Evolutionary conservation across 2,888 invertebrate genomes (phyloP).

Genomic region (Ichneumon xanthorius): DNA sequence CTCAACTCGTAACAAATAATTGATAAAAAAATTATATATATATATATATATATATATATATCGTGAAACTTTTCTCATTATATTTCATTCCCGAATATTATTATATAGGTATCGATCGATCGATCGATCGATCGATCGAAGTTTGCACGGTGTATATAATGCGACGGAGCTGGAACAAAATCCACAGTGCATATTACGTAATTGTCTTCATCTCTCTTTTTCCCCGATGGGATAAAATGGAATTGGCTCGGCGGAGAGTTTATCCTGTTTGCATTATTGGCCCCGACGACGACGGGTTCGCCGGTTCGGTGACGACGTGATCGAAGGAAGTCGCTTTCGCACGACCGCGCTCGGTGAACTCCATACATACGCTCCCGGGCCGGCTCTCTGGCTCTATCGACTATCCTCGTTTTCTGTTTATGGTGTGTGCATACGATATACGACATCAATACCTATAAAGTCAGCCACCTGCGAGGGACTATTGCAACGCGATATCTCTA

Average conservation of each 20-base stretch:
- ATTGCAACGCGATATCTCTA: slow-evolving; percentile 55
- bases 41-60: slow-evolving; percentile 26
- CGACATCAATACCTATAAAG: slow-evolving; percentile 62
- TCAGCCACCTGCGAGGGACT: slow-evolving; percentile 66
- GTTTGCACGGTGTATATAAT: slow-evolving; percentile 13
- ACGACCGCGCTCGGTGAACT: slow-evolving; percentile 75
- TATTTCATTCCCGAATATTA: slow-evolving; percentile 52
- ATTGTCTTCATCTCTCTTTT: slow-evolving; percentile 64
- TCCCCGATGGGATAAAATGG: slow-evolving; percentile 56
- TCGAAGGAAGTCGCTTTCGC: slow-evolving; percentile 81
- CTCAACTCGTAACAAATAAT: slow-evolving; percentile 32
- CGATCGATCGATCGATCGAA: slow-evolving; percentile 46
- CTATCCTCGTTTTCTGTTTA: slow-evolving; percentile 64
- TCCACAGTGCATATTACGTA: slow-evolving; percentile 62
- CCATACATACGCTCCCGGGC: slow-evolving; percentile 53
- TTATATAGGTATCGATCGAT: slow-evolving; percentile 45
- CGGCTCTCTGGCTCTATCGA: slow-evolving; percentile 32
- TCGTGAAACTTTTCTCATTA: slow-evolving; percentile 55
- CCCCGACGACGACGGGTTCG: slow-evolving; percentile 48
- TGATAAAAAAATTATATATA: slow-evolving; percentile 35
- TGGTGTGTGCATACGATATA: slow-evolving; percentile 55
- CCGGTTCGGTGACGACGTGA: slow-evolving; percentile 67
- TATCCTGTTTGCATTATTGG: slow-evolving; percentile 49
- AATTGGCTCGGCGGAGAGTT: slow-evolving; percentile 60
- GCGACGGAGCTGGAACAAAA: slow-evolving; percentile 20